phyloP scores from a whole-genome alignment of 2,113 vertebrate species.

The Vanacampus margaritifer region DNA sequence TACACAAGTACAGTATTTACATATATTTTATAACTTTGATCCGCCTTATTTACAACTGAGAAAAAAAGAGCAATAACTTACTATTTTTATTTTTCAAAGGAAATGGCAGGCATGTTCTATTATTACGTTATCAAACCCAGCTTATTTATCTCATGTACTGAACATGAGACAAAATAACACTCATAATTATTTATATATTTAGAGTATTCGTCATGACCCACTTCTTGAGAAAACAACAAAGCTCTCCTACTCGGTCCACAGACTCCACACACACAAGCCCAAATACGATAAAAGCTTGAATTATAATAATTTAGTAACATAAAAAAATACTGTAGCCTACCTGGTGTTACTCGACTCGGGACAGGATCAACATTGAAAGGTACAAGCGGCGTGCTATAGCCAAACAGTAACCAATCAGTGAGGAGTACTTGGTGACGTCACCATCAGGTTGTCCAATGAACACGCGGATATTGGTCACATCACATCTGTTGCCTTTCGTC shows the following conservation, averaged over 20 bases:
- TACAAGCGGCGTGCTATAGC: neutral
- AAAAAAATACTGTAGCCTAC: slow-evolving; percentile 2
- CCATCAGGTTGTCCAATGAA: slow-evolving; percentile 37
- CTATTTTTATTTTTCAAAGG: too few species aligned
- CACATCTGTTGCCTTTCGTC: slow-evolving; percentile 14
- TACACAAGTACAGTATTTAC: too few species aligned
- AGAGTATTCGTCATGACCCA: neutral
- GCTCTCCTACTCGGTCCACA: neutral
- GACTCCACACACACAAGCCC: neutral
- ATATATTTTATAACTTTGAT: too few species aligned
- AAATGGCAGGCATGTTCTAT: too few species aligned
- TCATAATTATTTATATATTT: neutral
- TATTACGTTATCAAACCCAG: neutral
- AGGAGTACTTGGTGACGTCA: neutral
- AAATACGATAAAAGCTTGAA: neutral
- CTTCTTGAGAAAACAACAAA: neutral
- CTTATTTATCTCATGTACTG: neutral
- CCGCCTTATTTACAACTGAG: too few species aligned
- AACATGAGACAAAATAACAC: neutral
- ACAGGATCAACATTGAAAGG: neutral
- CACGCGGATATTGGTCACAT: slow-evolving; percentile 17
- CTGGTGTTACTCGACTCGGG: slow-evolving; percentile 15
- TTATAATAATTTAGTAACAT: neutral
- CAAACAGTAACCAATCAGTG: slow-evolving; percentile 8
- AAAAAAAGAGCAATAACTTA: too few species aligned